Base-by-base conservation (phyloP, 1,140 invertebrate genomes). In the Yoshiicerus persimilis region DNA sequence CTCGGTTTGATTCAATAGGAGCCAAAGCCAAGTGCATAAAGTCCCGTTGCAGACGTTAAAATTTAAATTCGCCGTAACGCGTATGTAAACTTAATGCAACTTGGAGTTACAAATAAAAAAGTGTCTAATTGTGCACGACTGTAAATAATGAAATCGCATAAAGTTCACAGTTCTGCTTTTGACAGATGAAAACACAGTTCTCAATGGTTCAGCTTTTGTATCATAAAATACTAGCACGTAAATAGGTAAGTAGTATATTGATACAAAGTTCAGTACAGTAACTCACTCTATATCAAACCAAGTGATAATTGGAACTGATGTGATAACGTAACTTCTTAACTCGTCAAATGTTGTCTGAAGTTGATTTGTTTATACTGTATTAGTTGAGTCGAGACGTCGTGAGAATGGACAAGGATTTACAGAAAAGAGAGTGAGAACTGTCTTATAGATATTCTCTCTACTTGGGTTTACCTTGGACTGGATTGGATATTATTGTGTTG, bases 331-430 rank as follows among this genome's bases (percentile, higher is more conserved):
- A 38, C 34, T 80, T 80, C 75, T 34, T 80, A 80, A 80, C 32
- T 80, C 34, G 34, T 80, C 75, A 80, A 80, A 80, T 80, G 75
- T 80, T 80, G 75, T 80, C 75, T 80, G 30, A 80, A 36, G 75
- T 80, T 80, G 34, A 34, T 80, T 80, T 80, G 75, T 80, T 80
- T 80, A 34, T 80, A 80, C 38, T 80, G 75, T 36, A 38, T 80
- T 34, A 80, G 75, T 4, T 9, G 32, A n/a, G n/a, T n/a, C n/a
- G n/a, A n/a, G 66, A 75, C 27, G 25, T 32, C 23, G 75, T 34
- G 75, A 80, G 75, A 32, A 80, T 80, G 30, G 34, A n/a, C 32
- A 80, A 66, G 20, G 32, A 34, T 36, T 80, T 80, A 20, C 25
- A 30, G 64, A 66, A 30, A 66, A 30, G 66, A 70, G 66, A 70